Percentiles rank a stretch among this genome's conserved stretches.
These are phyloP conservation scores for Anadara kagoshimensis DNA, from an alignment of 1,140 invertebrate species.

Conservation along the genomic window DNA sequence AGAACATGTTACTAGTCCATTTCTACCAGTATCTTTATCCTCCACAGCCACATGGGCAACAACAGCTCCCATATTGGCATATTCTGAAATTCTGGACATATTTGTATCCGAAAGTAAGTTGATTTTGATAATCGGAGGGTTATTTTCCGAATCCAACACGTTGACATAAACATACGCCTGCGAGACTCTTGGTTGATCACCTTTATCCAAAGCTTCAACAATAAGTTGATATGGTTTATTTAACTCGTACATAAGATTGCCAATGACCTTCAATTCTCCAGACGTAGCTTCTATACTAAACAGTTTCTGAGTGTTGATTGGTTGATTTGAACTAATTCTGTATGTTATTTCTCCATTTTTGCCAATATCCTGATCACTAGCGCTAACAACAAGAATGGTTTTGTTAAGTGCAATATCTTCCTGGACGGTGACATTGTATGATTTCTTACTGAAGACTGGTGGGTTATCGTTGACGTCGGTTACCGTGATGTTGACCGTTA, in stretches of 20 bases:
- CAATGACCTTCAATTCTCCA: constrained; percentile 42
- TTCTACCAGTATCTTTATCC: constrained; percentile 58
- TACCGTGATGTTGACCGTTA: constrained; percentile 74
- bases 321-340: constrained; percentile 86
- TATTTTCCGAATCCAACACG: constrained; percentile 51
- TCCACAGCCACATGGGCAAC: constrained; percentile 57
- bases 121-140: constrained; percentile 52
- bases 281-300: constrained; percentile 84
- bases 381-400: constrained; percentile 45
- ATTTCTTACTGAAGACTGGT: constrained; percentile 81
- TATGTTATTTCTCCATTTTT: constrained; percentile 76
- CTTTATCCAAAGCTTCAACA: constrained; percentile 51
- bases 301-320: constrained; percentile 86
- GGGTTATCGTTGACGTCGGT: constrained; percentile 73
- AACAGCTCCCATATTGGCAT: constrained; percentile 50
- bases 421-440: constrained; percentile 47
- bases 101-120: constrained; percentile 46
- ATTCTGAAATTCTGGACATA: constrained; percentile 46
- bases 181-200: constrained; percentile 43
- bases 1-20: constrained; percentile 55
- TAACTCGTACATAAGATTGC: constrained; percentile 39
- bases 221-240: constrained; percentile 40
- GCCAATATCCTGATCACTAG: constrained; percentile 58
- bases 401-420: constrained; percentile 40
- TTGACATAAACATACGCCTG: constrained; percentile 42